Evolutionary conservation across 2,888 invertebrate genomes (phyloP), one percentile per base, ranked within the genome.

Genomic region (Ophion costatus): DNA sequence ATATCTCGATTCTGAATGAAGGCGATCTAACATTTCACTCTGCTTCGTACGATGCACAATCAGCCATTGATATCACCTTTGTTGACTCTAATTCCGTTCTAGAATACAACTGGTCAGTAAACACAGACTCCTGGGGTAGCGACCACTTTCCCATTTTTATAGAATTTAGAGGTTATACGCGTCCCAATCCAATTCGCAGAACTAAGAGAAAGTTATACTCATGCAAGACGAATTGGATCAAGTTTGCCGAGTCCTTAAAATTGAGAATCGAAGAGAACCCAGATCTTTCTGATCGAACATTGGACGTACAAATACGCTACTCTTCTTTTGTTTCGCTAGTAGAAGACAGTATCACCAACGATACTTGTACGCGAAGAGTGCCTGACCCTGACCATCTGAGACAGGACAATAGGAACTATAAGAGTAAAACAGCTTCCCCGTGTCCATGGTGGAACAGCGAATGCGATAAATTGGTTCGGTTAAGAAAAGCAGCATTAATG

Each of bases 101-200:
- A 2, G 56, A n/a, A 0, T 74, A 24, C 29, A 45, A 42, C 42
- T 85, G 82, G 63, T 2, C 22, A 11, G 80, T 85, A n/a, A 33
- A 66, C 5, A 59, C 45, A 4, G 45, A 66, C 38, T 57, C 29
- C 0, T 83, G 70, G 82, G 80, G 80, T 1, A 85, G 82, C 61
- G 79, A 85, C n/a, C 82, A 83, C 14, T 76, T 80, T 10, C 82
- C 81, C 0, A 77, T 82, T 56, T 67, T 77, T 1, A 7, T 83
- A 6, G 42, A n/a, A 59, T 56, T 20, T 9, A 11, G 51, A 0
- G 24, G 38, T 20, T 9, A 11, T 38, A 0, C 20, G 38, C 14
- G 64, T 1, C 0, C 56, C 0, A 71, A 67, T 14, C 11, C 45
- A 6, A 73, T 11, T 17, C 45, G 59, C 11, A 82, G 69, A 22